A percentile compares a stretch with the other conserved stretches of the same genome.
phyloP scores from a whole-genome alignment of 2,113 vertebrate genomes.

The Sinocyclocheilus grahami region DNA sequence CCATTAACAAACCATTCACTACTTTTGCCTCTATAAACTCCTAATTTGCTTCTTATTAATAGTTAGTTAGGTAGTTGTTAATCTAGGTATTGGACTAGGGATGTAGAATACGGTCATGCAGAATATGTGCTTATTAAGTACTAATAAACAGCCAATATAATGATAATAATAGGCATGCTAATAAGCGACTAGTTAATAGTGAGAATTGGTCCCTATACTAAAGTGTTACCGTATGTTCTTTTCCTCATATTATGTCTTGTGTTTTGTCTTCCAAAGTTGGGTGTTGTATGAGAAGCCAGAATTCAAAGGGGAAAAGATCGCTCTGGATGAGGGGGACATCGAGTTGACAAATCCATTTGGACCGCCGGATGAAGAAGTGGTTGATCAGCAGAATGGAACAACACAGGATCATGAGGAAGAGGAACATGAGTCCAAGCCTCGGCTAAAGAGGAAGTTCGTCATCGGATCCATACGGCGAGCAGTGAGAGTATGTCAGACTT shows the following conservation, averaged over 20 bases:
- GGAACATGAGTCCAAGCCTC: constrained; percentile 13
- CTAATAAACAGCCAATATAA: too few relatives aligned
- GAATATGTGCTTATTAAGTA: too few relatives aligned
- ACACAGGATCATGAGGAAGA: constrained; percentile 23
- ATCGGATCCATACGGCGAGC: constrained; percentile 87
- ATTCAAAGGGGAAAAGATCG: constrained; percentile 86
- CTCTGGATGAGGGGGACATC: constrained; percentile 86
- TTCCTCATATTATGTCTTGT: background rate
- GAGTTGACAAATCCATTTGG: constrained; percentile 79
- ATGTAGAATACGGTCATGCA: too few relatives aligned
- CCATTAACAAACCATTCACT: too few relatives aligned
- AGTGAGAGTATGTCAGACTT: constrained; percentile 79
- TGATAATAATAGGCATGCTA: too few relatives aligned
- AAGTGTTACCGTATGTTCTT: background rate
- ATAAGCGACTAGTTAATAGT: too few relatives aligned
- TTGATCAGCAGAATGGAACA: constrained; percentile 47
- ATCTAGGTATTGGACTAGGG: too few relatives aligned
- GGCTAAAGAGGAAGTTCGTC: constrained; percentile 61
- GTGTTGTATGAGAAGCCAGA: constrained; percentile 89
- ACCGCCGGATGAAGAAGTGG: constrained; percentile 59
- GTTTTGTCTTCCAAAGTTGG: constrained; percentile 78
- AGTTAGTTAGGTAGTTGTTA: too few relatives aligned
- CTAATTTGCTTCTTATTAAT: too few relatives aligned
- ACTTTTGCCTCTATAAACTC: too few relatives aligned
- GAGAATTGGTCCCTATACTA: too few relatives aligned